Conservation (phyloP, 2,797 vertebrate genomes). For the Cirrhinus molitorella region DNA sequence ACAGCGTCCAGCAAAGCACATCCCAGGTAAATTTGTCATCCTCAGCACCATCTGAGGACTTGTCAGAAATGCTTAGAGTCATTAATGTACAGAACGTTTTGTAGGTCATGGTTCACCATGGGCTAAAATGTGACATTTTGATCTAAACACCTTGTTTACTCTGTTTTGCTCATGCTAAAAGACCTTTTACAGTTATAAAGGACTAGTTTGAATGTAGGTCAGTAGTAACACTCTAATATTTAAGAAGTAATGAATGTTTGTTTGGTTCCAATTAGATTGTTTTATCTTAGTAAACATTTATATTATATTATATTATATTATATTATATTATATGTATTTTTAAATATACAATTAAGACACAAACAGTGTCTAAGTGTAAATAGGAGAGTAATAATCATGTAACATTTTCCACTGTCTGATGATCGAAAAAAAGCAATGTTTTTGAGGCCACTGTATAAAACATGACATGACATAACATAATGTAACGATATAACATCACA, state of each 20-base stretch:
- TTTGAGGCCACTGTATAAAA: background rate
- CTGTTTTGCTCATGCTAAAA: conserved; percentile 14
- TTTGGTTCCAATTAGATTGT: background rate
- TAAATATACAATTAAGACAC: background rate
- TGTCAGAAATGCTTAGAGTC: conserved; percentile 4
- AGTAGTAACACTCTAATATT: background rate
- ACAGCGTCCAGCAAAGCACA: conserved; percentile 98
- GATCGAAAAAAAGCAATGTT: too few species aligned
- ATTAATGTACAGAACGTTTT: background rate
- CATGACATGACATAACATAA: too few species aligned
- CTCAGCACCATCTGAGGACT: conserved; percentile 5
- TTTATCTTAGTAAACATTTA: too few species aligned
- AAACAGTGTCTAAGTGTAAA: background rate
- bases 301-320: background rate
- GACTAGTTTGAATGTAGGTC: background rate
- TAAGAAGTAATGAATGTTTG: background rate
- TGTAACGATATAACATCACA: too few species aligned
- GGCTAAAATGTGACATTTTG: conserved; percentile 34
- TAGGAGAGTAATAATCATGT: background rate
- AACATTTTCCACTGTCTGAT: too few species aligned
- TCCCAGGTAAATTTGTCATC: conserved; percentile 86
- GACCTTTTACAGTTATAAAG: conserved; percentile 1
- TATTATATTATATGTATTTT: background rate
- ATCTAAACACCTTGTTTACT: conserved; percentile 30
- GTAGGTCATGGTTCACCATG: conserved; percentile 40